Conservation (phyloP, 23 tunicate genomes). For the Corella eumyota region DNA sequence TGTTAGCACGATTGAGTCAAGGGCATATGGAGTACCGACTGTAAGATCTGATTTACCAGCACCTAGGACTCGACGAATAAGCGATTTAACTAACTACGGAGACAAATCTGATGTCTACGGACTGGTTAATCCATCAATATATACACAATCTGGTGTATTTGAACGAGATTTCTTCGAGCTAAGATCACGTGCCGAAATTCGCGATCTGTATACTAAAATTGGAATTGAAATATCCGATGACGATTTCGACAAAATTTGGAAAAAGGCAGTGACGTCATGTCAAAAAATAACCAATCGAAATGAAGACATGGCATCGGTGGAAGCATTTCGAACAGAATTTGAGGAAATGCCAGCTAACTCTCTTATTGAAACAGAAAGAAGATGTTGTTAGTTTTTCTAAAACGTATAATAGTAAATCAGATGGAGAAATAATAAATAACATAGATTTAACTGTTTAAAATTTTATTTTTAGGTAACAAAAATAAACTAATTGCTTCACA, state of each 20-base stretch:
- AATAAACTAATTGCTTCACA: no score
- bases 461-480: no score
- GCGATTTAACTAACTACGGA: conserved; percentile 77
- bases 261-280: conserved; percentile 26
- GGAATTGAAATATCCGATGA: conserved; percentile 47
- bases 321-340: conserved; percentile 45
- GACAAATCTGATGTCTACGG: conserved; percentile 76
- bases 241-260: conserved; percentile 54
- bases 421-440: no score
- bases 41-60: conserved; percentile 76
- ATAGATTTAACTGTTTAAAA: no score
- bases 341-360: conserved; percentile 31
- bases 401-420: no score
- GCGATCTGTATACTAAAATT: conserved; percentile 13
- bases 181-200: conserved; percentile 57
- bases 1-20: conserved; percentile 1
- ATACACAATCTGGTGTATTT: conserved; percentile 49
- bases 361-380: no score
- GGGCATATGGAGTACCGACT: conserved; percentile 77
- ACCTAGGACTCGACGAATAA: conserved; percentile 61
- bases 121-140: conserved; percentile 60
- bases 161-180: conserved; percentile 77
- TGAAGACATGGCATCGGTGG: conserved; percentile 47
- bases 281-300: no score
- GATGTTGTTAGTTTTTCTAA: no score